Base-by-base conservation (phyloP, 2,113 vertebrate species). In the Aix galericulata region DNA sequence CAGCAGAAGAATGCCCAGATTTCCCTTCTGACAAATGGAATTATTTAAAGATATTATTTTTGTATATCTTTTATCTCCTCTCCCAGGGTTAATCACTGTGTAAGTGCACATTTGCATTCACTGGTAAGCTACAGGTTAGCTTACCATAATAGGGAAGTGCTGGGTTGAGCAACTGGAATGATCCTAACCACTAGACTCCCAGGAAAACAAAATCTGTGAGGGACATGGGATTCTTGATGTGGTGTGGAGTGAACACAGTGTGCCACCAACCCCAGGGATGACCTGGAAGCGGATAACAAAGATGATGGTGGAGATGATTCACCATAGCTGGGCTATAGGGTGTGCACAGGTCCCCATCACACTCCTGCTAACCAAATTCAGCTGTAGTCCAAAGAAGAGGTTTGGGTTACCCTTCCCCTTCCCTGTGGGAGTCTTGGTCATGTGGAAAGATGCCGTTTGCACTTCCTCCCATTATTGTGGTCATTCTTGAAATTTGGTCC, bases 31-130 rank as follows among this genome's bases (percentile, higher is more conserved):
- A 76, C 3, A 5, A 69, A 89, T 59, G 44, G 58, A 94, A 46
- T 94, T 95, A 84, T 77, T 93, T 80, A 79, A 84, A 92, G 34
- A 48, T 92, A 42, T 34, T 82, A 6, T 75, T 56, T 81, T 88
- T 89, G 91, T 48, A 84, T 82, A 77, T 56, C 6, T 48, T 48
- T 48, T 48, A 17, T 74, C 74, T 88, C 36, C 20, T 93, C 86
- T 89, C 36, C 59, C 55, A 62, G 72, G 50, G 72, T 88, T 95
- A 94, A 95, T 93, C 90, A 60, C 58, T 0, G 0, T 48, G 53
- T 64, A 60, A 91, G 32, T 13, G 74, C 90, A 76, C 48, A 82
- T 94, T 92, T 91, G 58, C 84, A 76, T 73, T 23, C 38, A 25
- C n/a, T 87, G 81, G 52, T 84, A 73, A 81, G 72, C 91, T 82